Conservation (phyloP, 2,113 vertebrate species). For the Naja naja region DNA sequence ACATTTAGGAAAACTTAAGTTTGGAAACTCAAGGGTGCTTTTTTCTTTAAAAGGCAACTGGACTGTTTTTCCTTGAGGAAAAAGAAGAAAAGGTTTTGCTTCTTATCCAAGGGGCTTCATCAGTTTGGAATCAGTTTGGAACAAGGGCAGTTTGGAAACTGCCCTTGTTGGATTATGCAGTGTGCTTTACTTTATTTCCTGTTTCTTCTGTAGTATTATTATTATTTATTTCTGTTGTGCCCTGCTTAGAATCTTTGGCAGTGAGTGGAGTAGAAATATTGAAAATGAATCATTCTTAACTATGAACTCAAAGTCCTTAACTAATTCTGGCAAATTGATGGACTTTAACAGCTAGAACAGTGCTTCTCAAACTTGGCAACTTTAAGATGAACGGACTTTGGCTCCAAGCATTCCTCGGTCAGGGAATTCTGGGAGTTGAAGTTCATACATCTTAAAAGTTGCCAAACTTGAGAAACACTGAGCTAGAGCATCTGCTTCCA, state of each 20-base stretch:
- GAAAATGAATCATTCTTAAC: neutral
- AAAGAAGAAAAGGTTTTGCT: too few species aligned
- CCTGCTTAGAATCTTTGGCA: neutral
- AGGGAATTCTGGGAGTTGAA: neutral
- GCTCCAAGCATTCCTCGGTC: neutral
- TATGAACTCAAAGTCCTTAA: neutral
- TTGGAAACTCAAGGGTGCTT: neutral
- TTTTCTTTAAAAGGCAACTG: too few species aligned
- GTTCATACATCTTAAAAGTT: neutral
- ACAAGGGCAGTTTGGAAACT: neutral
- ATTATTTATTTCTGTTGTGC: neutral
- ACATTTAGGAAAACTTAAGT: neutral
- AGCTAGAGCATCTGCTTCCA: neutral
- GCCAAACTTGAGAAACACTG: neutral
- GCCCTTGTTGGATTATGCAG: neutral
- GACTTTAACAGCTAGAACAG: neutral
- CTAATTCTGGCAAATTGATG: neutral
- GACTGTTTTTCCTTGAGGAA: too few species aligned
- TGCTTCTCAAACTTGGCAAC: neutral
- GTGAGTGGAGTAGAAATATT: neutral
- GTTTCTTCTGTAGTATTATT: neutral
- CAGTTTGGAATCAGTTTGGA: too few species aligned
- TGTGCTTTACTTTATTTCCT: neutral
- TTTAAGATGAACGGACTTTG: neutral
- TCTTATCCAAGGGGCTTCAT: too few species aligned